Percentiles rank a stretch among this genome's conserved stretches.
Evolutionary conservation across 2,888 invertebrate genomes (phyloP).

Genomic region (Pyrgus malvae): DNA sequence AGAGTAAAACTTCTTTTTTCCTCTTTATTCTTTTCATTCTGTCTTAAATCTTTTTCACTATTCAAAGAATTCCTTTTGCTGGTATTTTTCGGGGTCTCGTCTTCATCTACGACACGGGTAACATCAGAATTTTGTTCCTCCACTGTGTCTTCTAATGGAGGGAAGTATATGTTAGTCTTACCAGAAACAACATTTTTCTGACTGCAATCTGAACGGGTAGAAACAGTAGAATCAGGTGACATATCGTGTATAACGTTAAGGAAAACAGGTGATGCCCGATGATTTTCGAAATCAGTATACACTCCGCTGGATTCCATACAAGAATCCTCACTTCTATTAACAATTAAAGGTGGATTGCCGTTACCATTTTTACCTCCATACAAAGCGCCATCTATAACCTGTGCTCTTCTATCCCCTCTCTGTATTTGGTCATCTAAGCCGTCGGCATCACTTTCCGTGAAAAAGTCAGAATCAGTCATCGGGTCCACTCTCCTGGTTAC

Average conservation of each 20-base stretch:
- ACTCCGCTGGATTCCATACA: slow-evolving; percentile 95
- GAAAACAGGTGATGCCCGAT: slow-evolving; percentile 73
- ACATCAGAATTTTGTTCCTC: slow-evolving; percentile 52
- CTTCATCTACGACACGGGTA: slow-evolving; percentile 50
- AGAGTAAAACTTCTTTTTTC: slow-evolving; percentile 79
- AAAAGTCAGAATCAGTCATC: slow-evolving; percentile 96
- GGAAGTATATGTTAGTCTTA: slow-evolving; percentile 55
- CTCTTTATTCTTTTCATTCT: slow-evolving; percentile 70
- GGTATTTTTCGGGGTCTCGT: slow-evolving; percentile 62
- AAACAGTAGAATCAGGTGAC: slow-evolving; percentile 85
- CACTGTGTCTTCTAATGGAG: slow-evolving; percentile 51
- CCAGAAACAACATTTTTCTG: slow-evolving; percentile 68
- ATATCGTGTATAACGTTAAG: slow-evolving; percentile 84
- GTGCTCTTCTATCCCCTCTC: slow-evolving; percentile 87
- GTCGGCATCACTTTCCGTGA: slow-evolving; percentile 94
- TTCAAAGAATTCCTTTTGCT: slow-evolving; percentile 73
- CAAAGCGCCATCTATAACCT: slow-evolving; percentile 94
- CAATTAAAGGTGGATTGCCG: slow-evolving; percentile 78
- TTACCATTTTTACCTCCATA: slow-evolving; percentile 87
- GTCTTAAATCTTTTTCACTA: slow-evolving; percentile 63
- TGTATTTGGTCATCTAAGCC: slow-evolving; percentile 88
- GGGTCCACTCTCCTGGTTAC: slow-evolving; percentile 88
- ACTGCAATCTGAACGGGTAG: slow-evolving; percentile 77
- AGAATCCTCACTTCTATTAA: slow-evolving; percentile 85
- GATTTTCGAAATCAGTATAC: slow-evolving; percentile 92